phyloP scores from a whole-genome alignment of 2,888 invertebrate species.

The Drosophila mercatorum region DNA sequence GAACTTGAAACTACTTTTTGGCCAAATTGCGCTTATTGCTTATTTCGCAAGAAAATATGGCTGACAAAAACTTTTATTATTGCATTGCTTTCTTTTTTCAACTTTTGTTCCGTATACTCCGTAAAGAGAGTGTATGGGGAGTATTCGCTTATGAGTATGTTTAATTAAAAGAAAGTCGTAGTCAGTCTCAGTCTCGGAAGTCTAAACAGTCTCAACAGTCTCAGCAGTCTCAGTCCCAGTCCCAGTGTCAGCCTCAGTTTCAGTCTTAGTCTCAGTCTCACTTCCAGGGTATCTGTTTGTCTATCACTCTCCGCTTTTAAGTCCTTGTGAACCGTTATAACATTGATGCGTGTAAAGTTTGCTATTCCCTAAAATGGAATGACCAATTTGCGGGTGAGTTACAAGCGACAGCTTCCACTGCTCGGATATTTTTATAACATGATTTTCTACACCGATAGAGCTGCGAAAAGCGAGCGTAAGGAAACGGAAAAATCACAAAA shows the following conservation, averaged over 20 bases:
- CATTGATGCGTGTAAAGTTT: slow-evolving; percentile 52
- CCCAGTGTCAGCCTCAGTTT: too few relatives aligned
- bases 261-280: too few relatives aligned
- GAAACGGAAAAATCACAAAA: neutral
- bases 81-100: slow-evolving; percentile 46
- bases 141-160: neutral
- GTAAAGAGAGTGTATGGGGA: neutral
- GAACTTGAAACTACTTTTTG: slow-evolving; percentile 57
- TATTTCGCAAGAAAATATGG: slow-evolving; percentile 45
- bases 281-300: neutral
- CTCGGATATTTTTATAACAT: neutral
- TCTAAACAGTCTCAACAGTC: too few relatives aligned
- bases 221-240: too few relatives aligned
- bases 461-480: neutral
- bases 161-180: too few relatives aligned
- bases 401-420: slow-evolving; percentile 1
- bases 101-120: slow-evolving; percentile 15
- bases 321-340: slow-evolving; percentile 29
- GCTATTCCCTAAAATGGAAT: slow-evolving; percentile 48
- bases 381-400: slow-evolving; percentile 32
- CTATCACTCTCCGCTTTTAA: slow-evolving; percentile 19
- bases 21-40: slow-evolving; percentile 57
- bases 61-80: slow-evolving; percentile 45
- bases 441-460: neutral
- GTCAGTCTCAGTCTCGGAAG: too few relatives aligned